phyloP scores from a whole-genome alignment of 2,888 invertebrate species.

The Lepidochrysops patricia region DNA sequence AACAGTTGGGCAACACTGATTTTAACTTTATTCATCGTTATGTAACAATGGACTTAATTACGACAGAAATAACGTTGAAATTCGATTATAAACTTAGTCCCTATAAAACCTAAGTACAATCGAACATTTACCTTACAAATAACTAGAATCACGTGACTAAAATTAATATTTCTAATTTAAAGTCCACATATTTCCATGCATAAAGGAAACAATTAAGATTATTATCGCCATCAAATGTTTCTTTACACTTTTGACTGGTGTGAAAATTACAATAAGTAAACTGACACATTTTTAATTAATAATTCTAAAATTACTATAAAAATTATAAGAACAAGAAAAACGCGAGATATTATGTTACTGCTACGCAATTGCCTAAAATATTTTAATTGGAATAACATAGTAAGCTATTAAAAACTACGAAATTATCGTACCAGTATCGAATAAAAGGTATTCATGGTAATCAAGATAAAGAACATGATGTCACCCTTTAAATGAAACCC shows the following conservation, averaged over 20 bases:
- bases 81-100: background rate
- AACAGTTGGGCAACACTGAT: constrained; percentile 37
- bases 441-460: constrained; percentile 5
- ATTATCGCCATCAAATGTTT: background rate
- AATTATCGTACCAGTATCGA: background rate
- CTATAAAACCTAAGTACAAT: constrained; percentile 2
- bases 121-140: constrained; percentile 10
- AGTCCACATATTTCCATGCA: background rate
- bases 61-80: background rate
- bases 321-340: too few relatives aligned
- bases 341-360: too few relatives aligned
- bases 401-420: background rate
- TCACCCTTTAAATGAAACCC: constrained; percentile 43
- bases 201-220: constrained; percentile 8
- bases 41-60: background rate
- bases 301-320: too few relatives aligned
- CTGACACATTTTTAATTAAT: too few relatives aligned
- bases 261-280: background rate
- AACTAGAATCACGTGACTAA: constrained; percentile 1
- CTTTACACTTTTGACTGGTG: background rate
- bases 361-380: too few relatives aligned
- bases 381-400: background rate
- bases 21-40: constrained; percentile 5
- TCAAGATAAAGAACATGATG: constrained; percentile 23
- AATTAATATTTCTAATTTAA: constrained; percentile 2